phyloP scores from a whole-genome alignment of 2,797 vertebrate species.

The Loriculus beryllinus region DNA sequence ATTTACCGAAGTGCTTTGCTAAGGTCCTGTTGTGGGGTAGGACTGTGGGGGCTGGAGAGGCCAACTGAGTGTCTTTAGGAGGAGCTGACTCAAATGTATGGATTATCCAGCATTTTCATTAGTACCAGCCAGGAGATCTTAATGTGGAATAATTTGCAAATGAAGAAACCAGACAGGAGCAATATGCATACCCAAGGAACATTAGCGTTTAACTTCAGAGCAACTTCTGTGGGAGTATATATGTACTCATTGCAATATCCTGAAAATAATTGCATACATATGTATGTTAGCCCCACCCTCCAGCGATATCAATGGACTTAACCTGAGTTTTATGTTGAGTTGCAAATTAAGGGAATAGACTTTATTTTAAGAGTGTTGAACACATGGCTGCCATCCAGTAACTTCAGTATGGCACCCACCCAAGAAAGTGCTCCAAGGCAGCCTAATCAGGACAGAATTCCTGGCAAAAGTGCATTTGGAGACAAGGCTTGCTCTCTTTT shows the following conservation, averaged over 20 bases:
- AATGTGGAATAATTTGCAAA: conserved; percentile 6
- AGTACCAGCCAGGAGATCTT: not conserved
- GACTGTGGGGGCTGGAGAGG: not conserved
- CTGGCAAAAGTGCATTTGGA: conserved; percentile 26
- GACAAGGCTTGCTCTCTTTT: conserved; percentile 48
- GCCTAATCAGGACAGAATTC: conserved; percentile 41
- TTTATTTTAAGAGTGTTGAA: conserved; percentile 50
- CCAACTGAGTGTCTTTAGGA: not conserved
- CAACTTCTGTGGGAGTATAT: not conserved
- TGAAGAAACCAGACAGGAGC: conserved; percentile 2
- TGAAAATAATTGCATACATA: conserved; percentile 50
- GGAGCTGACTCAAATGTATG: not conserved
- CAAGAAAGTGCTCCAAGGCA: conserved; percentile 28
- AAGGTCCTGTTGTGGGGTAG: not conserved
- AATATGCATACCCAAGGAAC: not conserved
- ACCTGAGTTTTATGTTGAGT: conserved; percentile 12
- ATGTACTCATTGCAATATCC: conserved; percentile 3
- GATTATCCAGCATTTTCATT: conserved; percentile 27
- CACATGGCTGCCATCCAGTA: conserved; percentile 30
- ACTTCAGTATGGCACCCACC: conserved; percentile 40
- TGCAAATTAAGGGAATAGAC: conserved; percentile 53
- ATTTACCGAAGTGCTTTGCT: not conserved
- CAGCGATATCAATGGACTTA: conserved; percentile 30
- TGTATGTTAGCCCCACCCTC: conserved; percentile 32
- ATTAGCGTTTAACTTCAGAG: not conserved